These are phyloP conservation scores for Echeneis naucrates DNA, from an alignment of 2,797 vertebrate species.

Conservation along the genomic window DNA sequence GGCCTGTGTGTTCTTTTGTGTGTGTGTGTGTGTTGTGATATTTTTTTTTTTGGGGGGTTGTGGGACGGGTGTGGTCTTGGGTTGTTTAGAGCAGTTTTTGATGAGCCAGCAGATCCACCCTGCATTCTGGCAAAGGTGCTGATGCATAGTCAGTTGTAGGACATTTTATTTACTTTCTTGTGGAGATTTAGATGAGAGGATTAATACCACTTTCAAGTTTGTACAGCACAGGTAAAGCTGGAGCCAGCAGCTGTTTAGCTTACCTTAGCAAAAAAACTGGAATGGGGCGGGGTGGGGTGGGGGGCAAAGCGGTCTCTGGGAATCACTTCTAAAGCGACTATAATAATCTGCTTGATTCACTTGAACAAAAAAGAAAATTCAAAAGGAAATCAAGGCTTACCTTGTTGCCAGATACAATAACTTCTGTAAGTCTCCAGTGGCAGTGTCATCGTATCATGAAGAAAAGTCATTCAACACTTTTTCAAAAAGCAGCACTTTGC, in stretches of 20 bases:
- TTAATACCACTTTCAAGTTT: background rate
- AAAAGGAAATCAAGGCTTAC: background rate
- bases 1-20: slow-evolving; percentile 16
- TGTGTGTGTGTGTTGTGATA: slow-evolving; percentile 23
- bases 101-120: slow-evolving; percentile 80
- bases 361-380: background rate
- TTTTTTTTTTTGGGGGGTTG: slow-evolving; percentile 30
- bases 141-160: slow-evolving; percentile 72
- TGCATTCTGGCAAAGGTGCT: slow-evolving; percentile 67
- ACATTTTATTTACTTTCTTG: slow-evolving; percentile 29
- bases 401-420: background rate
- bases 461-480: background rate
- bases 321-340: background rate
- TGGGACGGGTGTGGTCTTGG: slow-evolving; percentile 59
- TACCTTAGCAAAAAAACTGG: background rate
- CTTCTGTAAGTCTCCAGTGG: background rate
- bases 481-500: too few relatives aligned
- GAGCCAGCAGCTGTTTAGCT: background rate
- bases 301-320: background rate
- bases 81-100: slow-evolving; percentile 57
- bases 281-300: background rate
- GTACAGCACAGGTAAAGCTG: background rate
- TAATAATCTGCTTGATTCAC: background rate
- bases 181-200: slow-evolving; percentile 7
- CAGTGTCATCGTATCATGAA: background rate